Evolutionary conservation across 2,113 vertebrate species (phyloP).

Genomic region (Halichoeres trimaculatus): DNA sequence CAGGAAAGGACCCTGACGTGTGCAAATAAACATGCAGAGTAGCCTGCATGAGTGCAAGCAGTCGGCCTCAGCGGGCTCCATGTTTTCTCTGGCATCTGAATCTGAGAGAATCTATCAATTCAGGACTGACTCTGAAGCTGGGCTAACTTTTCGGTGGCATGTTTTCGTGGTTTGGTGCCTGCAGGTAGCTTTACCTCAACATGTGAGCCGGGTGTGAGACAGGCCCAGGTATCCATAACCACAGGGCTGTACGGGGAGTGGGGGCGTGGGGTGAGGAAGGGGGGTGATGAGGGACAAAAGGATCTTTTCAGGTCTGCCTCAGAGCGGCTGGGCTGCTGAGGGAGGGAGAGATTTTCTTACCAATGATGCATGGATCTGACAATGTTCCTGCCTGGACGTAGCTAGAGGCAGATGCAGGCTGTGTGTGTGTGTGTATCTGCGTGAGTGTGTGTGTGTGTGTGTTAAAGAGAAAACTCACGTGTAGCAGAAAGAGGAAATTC

Average conservation of each 20-base stretch:
- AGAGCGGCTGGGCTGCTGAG: slow-evolving; percentile 55
- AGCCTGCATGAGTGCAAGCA: slow-evolving; percentile 56
- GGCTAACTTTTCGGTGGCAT: slow-evolving; percentile 38
- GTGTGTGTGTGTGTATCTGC: slow-evolving; percentile 47
- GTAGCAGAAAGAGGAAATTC: slow-evolving; percentile 26
- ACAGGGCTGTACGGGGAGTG: slow-evolving; percentile 57
- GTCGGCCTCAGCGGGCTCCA: slow-evolving; percentile 36
- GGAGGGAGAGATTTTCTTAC: slow-evolving; percentile 80
- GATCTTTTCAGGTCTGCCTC: slow-evolving; percentile 82
- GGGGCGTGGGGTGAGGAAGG: slow-evolving; percentile 1
- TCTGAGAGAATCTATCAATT: slow-evolving; percentile 19
- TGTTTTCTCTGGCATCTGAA: slow-evolving; percentile 63
- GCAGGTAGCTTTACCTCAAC: slow-evolving; percentile 65
- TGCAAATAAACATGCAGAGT: slow-evolving; percentile 78
- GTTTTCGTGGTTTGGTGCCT: slow-evolving; percentile 51
- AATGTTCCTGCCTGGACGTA: slow-evolving; percentile 75
- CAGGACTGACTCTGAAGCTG: slow-evolving; percentile 43
- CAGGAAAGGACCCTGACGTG: slow-evolving; percentile 75
- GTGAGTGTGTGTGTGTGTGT: slow-evolving; percentile 31
- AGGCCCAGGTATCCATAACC: slow-evolving; percentile 77
- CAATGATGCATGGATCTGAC: slow-evolving; percentile 85
- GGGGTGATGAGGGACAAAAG: slow-evolving; percentile 80
- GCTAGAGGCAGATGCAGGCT: slow-evolving; percentile 70
- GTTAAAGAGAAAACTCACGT: background rate
- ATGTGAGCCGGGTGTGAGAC: slow-evolving; percentile 63